A percentile compares a stretch with the other conserved stretches of the same genome.
phyloP scores from a whole-genome alignment of 2,888 invertebrate species.

The Eupithecia exiguata region DNA sequence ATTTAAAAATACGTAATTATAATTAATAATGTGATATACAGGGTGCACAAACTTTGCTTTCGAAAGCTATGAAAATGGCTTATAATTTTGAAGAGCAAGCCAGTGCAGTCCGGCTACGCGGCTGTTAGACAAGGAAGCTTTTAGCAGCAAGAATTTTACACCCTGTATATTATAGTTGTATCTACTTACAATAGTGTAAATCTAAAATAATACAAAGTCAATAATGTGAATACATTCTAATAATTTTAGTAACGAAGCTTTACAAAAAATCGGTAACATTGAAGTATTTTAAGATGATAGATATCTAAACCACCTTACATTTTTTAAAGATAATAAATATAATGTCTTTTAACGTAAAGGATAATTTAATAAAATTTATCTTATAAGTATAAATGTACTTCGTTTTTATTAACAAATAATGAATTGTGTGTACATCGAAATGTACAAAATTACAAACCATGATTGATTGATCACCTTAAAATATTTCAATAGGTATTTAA shows the following conservation, averaged over 20 bases:
- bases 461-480: constrained; percentile 48
- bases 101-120: neutral
- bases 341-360: neutral
- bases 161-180: constrained; percentile 54
- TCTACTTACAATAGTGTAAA: constrained; percentile 58
- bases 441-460: constrained; percentile 37
- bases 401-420: neutral
- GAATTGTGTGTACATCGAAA: neutral
- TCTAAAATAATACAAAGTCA: constrained; percentile 52
- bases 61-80: neutral
- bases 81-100: neutral
- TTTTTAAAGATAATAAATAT: neutral
- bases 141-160: constrained; percentile 14
- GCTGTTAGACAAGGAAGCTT: neutral
- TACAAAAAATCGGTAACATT: constrained; percentile 34
- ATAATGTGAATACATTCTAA: constrained; percentile 32
- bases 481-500: constrained; percentile 46
- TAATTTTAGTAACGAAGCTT: constrained; percentile 27
- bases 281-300: constrained; percentile 50
- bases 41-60: constrained; percentile 15
- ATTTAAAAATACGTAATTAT: constrained; percentile 32
- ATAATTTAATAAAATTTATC: constrained; percentile 3
- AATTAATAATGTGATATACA: constrained; percentile 30
- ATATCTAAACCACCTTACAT: constrained; percentile 14
- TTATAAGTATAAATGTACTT: constrained; percentile 7